Conservation (phyloP, 1,140 invertebrate genomes). For the Zaprionus ghesquierei region DNA sequence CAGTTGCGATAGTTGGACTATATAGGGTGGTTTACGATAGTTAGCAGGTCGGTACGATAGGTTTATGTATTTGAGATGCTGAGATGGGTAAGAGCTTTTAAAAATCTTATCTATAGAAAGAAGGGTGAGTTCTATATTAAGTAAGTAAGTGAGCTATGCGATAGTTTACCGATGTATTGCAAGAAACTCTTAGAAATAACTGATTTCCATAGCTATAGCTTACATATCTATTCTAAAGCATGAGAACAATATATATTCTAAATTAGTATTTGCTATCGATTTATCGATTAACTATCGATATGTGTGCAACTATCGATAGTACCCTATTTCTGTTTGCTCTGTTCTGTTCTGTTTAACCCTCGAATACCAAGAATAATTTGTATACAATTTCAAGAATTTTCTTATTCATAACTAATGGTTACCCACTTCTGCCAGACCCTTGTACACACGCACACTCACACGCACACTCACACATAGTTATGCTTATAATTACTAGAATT, state of each 20-base stretch:
- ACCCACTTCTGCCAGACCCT: conserved; percentile 12
- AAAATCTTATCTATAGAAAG: neutral
- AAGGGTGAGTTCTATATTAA: neutral
- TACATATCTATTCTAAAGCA: no score
- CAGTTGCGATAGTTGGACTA: neutral
- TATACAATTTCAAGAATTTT: neutral
- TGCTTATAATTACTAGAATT: conserved; percentile 33
- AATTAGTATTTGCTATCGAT: no score
- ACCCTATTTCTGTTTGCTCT: neutral
- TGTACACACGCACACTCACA: neutral
- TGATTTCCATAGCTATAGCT: no score
- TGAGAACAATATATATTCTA: no score
- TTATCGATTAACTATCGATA: neutral
- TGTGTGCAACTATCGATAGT: neutral
- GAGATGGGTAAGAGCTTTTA: neutral
- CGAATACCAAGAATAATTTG: neutral
- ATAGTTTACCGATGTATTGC: neutral
- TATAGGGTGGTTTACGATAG: neutral
- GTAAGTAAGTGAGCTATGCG: neutral
- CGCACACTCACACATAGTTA: conserved; percentile 1
- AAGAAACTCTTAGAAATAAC: neutral
- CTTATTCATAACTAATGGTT: conserved; percentile 23
- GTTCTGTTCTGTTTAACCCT: neutral
- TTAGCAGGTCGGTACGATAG: neutral
- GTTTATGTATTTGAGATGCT: neutral